These are phyloP conservation scores for Abscondita cerata DNA, from an alignment of 2,888 invertebrate genomes.

Conservation along the genomic window DNA sequence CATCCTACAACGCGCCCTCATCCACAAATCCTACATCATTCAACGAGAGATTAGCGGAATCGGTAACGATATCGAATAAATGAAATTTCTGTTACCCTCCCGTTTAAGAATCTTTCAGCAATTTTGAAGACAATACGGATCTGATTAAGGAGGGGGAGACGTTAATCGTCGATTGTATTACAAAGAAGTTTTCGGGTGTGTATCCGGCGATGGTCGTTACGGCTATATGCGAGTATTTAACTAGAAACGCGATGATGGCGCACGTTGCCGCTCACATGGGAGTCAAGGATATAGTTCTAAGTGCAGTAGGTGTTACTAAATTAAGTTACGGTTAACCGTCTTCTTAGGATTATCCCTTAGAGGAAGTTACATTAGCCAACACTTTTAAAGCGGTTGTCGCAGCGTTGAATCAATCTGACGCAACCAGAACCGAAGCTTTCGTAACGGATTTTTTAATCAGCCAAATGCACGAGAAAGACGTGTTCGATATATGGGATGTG, in stretches of 20 bases:
- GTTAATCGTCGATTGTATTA: slow-evolving; percentile 71
- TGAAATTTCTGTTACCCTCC: background rate
- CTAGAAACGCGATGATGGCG: slow-evolving; percentile 71
- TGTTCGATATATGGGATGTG: slow-evolving; percentile 86
- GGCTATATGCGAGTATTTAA: slow-evolving; percentile 70
- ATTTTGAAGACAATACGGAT: slow-evolving; percentile 70
- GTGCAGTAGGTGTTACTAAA: slow-evolving; percentile 65
- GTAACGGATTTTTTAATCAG: slow-evolving; percentile 88
- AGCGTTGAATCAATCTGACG: slow-evolving; percentile 71
- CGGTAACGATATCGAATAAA: slow-evolving; percentile 39
- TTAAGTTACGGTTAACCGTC: slow-evolving; percentile 19
- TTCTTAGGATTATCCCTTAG: slow-evolving; percentile 74
- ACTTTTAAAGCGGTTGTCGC: slow-evolving; percentile 84
- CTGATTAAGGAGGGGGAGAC: slow-evolving; percentile 72
- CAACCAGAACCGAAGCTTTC: slow-evolving; percentile 74
- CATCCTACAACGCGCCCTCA: slow-evolving; percentile 78
- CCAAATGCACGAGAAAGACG: slow-evolving; percentile 82
- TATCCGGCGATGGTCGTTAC: slow-evolving; percentile 80
- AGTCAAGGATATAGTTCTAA: slow-evolving; percentile 80
- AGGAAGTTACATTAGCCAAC: slow-evolving; percentile 68
- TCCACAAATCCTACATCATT: slow-evolving; percentile 78
- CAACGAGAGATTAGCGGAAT: slow-evolving; percentile 71
- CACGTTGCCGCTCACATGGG: slow-evolving; percentile 79
- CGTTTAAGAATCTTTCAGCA: background rate
- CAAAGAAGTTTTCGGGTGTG: slow-evolving; percentile 69